phyloP scores from a whole-genome alignment of 2,113 vertebrate species.

The Hydrolagus affinis region DNA sequence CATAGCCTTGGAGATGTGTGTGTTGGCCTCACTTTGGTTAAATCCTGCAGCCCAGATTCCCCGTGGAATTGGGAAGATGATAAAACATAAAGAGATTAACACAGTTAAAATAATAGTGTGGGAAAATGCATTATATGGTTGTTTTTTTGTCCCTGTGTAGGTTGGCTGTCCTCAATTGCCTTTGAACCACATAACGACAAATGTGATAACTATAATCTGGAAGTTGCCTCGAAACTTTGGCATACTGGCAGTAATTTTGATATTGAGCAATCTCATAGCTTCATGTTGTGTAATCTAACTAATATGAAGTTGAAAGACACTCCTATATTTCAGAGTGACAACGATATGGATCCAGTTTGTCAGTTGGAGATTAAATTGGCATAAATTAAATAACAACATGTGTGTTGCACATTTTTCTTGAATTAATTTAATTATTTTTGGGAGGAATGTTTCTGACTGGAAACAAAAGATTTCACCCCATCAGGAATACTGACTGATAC shows the following conservation, averaged over 20 bases:
- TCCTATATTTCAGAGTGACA: not conserved
- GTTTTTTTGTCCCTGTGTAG: not conserved
- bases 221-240: not conserved
- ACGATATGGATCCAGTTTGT: not conserved
- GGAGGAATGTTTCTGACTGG: too few species aligned
- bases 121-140: not conserved
- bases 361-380: not conserved
- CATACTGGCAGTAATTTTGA: not conserved
- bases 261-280: slow-evolving; percentile 10
- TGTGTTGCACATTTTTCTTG: not conserved
- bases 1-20: too few species aligned
- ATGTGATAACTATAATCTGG: not conserved
- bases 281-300: not conserved
- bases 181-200: not conserved
- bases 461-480: too few species aligned
- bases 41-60: too few species aligned
- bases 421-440: too few species aligned
- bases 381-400: not conserved
- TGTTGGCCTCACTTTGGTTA: too few species aligned
- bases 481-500: too few species aligned
- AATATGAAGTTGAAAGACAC: not conserved
- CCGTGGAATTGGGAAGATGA: too few species aligned
- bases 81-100: not conserved
- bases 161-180: slow-evolving; percentile 11
- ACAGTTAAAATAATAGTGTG: not conserved